Evolutionary conservation across 1,140 invertebrate genomes (phyloP), one percentile per base, ranked within the genome.

Genomic region (Lepidurus arcticus): DNA sequence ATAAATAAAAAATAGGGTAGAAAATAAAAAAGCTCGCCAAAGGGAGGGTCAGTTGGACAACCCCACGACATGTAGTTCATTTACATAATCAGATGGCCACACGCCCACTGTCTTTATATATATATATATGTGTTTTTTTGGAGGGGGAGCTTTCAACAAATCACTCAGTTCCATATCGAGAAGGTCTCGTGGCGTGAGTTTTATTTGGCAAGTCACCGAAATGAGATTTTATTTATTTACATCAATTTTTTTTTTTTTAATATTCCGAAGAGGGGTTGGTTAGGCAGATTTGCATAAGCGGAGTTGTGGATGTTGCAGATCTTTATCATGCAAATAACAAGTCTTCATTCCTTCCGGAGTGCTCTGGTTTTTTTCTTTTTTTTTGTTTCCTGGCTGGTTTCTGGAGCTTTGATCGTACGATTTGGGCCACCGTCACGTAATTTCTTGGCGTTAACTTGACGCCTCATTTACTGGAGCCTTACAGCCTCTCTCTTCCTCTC

Each of bases 101-200:
- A 65, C 53, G 53, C 53, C 53, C 53, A 65, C 53, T 16, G 9
- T 65, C 16, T 65, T 21, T 65, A n/a, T 65, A n/a, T 65, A n/a
- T 65, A n/a, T 65, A 6, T 11, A 13, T 65, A 1, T 47, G 1
- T 47, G 7, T 47, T 47, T 47, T 65, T 16, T 65, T 21, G 53
- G 3, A 21, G 53, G 53, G 53, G 21, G 53, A 9, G 53, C 21
- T 65, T 65, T 65, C 53, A 65, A 65, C 53, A 65, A 65, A 65
- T 65, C 53, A 65, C 53, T 65, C 53, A 65, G 53, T 65, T 65
- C 53, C 53, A 65, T 65, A 65, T 65, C 21, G 53, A 65, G 47
- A 65, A 13, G 53, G 21, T 13, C 8, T n/a, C 13, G 13, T 13
- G 21, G 53, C 34, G 4, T 34, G 34, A 34, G 34, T 34, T 34